These are phyloP conservation scores for Daubentonia madagascariensis DNA, from an alignment of 2,113 vertebrate genomes.

Conservation along the genomic window DNA sequence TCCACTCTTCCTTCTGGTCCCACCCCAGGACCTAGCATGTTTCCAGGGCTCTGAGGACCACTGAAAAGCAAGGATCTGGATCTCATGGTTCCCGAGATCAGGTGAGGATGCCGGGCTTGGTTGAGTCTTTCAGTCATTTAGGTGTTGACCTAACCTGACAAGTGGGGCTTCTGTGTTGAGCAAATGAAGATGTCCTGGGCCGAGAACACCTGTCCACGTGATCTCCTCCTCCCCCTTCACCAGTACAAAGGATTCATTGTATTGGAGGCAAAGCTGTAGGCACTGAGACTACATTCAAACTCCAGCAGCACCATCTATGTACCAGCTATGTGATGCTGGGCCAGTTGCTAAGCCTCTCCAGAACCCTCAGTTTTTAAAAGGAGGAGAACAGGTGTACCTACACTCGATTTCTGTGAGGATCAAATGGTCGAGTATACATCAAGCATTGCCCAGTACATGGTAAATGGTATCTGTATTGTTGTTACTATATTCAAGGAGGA, in stretches of 20 bases:
- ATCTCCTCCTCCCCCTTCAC: not conserved
- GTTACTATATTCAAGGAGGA: rapidly evolving
- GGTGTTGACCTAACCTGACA: not conserved
- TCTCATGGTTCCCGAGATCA: not conserved
- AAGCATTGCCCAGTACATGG: not conserved
- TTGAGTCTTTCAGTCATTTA: not conserved
- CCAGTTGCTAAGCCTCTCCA: not conserved
- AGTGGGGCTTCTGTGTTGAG: not conserved
- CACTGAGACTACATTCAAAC: not conserved
- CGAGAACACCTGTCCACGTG: not conserved
- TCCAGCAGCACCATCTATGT: not conserved
- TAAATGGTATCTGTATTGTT: not conserved
- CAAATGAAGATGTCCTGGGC: not conserved
- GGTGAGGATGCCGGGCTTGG: no score
- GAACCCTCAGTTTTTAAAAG: not conserved
- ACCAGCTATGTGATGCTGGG: not conserved
- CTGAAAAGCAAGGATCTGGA: not conserved
- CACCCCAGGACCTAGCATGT: no score
- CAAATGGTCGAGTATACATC: not conserved
- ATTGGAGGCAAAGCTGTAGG: not conserved
- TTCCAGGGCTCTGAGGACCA: not conserved
- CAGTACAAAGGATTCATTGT: not conserved
- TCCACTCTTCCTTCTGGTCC: not conserved
- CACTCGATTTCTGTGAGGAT: not conserved
- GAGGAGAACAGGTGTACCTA: not conserved